A percentile compares a stretch with the other conserved stretches of the same genome.
phyloP scores from a whole-genome alignment of 1,140 invertebrate species.

The Drosophila fuyamai region DNA sequence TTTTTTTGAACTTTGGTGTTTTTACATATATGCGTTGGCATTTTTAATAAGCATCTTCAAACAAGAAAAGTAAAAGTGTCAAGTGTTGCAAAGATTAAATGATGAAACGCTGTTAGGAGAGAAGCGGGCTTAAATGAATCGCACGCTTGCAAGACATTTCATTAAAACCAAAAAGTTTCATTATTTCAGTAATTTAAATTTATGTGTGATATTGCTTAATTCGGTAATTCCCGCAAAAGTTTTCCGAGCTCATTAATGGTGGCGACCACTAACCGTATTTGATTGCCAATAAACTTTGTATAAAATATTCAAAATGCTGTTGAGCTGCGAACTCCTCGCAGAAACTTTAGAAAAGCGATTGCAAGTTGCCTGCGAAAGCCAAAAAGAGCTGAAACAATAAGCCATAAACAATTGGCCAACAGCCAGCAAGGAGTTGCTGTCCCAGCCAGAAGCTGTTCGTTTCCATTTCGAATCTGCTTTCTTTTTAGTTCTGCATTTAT shows the following conservation, averaged over 20 bases:
- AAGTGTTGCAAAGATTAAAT: constrained; percentile 21
- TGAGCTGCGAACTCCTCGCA: constrained; percentile 30
- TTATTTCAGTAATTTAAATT: background rate
- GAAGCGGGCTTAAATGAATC: background rate
- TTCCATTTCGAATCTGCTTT: constrained; percentile 31
- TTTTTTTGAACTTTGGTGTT: background rate
- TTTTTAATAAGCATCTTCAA: constrained; percentile 59
- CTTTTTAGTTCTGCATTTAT: constrained; percentile 40
- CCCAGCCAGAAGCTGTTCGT: constrained; percentile 22
- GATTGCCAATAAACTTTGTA: constrained; percentile 65
- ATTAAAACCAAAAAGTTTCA: constrained; percentile 2
- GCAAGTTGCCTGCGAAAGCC: constrained; percentile 22
- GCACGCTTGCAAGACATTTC: background rate
- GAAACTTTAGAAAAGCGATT: constrained; percentile 39
- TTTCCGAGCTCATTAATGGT: constrained; percentile 52
- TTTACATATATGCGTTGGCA: constrained; percentile 9
- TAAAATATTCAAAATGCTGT: constrained; percentile 65
- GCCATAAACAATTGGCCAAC: constrained; percentile 65
- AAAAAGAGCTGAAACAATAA: constrained; percentile 56
- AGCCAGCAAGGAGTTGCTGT: constrained; percentile 44
- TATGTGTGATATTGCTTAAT: background rate
- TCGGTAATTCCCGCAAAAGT: background rate
- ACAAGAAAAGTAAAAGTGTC: constrained; percentile 33
- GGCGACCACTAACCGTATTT: constrained; percentile 45
- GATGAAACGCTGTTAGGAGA: constrained; percentile 18